Base-by-base conservation (phyloP, 92 coral and sea anemone genomes). In the Palythoa caribaeorum region DNA sequence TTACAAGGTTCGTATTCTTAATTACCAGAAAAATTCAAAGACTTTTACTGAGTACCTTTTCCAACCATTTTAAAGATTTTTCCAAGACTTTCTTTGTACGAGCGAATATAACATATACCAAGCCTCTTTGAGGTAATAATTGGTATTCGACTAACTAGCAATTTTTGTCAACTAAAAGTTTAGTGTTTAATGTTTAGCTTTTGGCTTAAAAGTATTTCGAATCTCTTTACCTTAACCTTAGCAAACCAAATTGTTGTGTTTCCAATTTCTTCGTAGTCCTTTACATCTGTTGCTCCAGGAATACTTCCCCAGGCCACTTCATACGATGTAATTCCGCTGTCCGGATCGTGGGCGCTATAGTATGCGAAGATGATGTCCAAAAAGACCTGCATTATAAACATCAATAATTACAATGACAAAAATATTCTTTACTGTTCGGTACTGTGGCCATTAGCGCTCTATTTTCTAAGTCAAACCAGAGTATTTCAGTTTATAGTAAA, bases 231-330 rank as follows among this genome's bases (percentile, higher is more conserved):
- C 57, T 92, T 94, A 84, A 97, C 92, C 85, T 97, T 93, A 17
- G 98, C 98, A 47, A 91, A 92, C 94, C 96, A 97, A 59, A 93
- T 94, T 2, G 97, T 90, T 14, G 97, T 94, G 80, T 97, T 95
- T 35, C 98, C 98, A 16, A 97, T 89, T 88, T 97, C 99, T 73
- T 93, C 98, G 72, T 85, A 96, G 2, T 92, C 95, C 78, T 87
- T 91, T 17, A 94, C 72, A 76, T 97, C 93, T 14, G 87, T 89
- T 9, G 85, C 75, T 10, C 96, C 96, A 73, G 98, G 98, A 8
- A 98, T 94, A 35, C 96, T 94, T 16, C 99, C 99, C 99, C 99
- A 97, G 87, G 94, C 99, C 40, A 97, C 94, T 70, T 97, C 99
- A 90, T 91, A 97, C 37, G 99, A 97, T 55, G 90, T 92, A 39